Conservation (phyloP, 35 echinoderm and acorn worm genomes). For the Lytechinus pictus region DNA sequence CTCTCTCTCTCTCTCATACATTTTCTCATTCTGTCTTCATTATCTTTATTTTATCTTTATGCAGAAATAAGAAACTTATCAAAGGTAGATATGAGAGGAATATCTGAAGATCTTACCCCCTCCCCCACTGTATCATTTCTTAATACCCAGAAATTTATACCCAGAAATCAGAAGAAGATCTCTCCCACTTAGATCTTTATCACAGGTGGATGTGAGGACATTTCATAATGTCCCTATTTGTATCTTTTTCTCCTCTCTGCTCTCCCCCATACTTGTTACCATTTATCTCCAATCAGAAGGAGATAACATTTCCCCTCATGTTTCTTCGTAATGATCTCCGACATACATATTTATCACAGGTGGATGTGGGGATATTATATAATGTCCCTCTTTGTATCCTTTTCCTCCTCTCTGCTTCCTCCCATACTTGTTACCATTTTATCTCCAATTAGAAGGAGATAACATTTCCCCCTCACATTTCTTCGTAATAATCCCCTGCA, state of each 20-base stretch:
- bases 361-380: not conserved
- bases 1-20: not conserved
- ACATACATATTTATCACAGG: not conserved
- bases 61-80: too few species aligned
- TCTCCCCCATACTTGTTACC: not conserved
- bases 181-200: not conserved
- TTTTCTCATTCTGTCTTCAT: not conserved
- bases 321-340: not conserved
- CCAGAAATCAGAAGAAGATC: too few species aligned
- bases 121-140: too few species aligned
- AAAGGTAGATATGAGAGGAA: too few species aligned
- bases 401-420: not conserved
- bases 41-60: not conserved
- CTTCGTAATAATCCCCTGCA: not conserved
- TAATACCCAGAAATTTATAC: too few species aligned
- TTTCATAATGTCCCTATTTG: too few species aligned
- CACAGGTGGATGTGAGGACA: not conserved
- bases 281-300: too few species aligned
- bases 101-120: too few species aligned
- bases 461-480: too few species aligned
- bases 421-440: not conserved
- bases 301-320: too few species aligned
- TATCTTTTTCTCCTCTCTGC: not conserved
- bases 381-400: not conserved
- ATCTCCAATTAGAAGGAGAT: too few species aligned